phyloP scores from a whole-genome alignment of 1,140 invertebrate species.

The Procambarus clarkii region DNA sequence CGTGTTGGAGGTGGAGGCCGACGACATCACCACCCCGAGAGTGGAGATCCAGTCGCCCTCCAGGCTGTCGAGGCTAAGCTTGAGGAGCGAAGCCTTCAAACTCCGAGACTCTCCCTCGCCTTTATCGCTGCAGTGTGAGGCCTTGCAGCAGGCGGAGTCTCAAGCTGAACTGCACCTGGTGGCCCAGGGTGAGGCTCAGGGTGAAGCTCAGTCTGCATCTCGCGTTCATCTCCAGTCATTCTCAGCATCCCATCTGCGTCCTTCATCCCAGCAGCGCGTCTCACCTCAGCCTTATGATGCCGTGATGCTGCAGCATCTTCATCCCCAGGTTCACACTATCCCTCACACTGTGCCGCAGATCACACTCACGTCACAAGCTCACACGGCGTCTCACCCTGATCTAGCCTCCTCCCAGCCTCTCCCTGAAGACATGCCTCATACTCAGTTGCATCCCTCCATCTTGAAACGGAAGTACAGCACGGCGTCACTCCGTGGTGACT shows the following conservation, averaged over 20 bases:
- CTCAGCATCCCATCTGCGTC: neutral
- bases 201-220: neutral
- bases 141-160: neutral
- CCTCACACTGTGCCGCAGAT: neutral
- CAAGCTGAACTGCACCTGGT: neutral
- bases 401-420: neutral
- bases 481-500: neutral
- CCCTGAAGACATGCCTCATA: neutral
- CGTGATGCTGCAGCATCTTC: neutral
- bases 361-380: neutral
- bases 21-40: conserved; percentile 31
- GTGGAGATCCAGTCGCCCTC: conserved; percentile 62
- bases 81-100: conserved; percentile 20
- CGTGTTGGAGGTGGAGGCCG: conserved; percentile 59
- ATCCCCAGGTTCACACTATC: conserved; percentile 7
- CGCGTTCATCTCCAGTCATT: conserved; percentile 12
- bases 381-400: neutral
- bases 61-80: conserved; percentile 7
- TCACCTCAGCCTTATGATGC: neutral
- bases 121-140: conserved; percentile 15
- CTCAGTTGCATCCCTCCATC: neutral
- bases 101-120: neutral
- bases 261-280: neutral
- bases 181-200: neutral
- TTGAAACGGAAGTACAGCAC: neutral